Percentiles rank a stretch among this genome's conserved stretches.
Evolutionary conservation across 1,140 invertebrate species (phyloP).

Genomic region (Agrypnia vestita): DNA sequence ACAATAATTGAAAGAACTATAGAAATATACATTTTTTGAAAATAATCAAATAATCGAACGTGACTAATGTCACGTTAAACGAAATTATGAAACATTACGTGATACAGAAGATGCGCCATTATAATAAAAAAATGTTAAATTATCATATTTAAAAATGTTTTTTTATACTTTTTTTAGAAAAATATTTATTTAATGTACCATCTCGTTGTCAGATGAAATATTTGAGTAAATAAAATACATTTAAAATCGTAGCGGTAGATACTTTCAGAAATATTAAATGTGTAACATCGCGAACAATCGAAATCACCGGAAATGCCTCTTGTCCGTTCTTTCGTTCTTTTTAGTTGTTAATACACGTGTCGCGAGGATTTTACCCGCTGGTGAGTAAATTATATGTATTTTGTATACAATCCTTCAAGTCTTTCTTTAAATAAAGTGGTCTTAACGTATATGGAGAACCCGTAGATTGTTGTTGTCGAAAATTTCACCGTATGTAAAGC

Average conservation of each 20-base stretch:
- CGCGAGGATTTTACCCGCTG: constrained; percentile 73
- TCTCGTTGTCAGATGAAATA: not conserved
- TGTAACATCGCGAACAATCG: not conserved
- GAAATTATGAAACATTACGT: no score
- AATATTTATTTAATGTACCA: not conserved
- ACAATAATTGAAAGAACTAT: no score
- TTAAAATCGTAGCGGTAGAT: not conserved
- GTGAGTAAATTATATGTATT: constrained; percentile 62
- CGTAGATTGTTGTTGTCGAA: not conserved
- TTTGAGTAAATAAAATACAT: constrained; percentile 9
- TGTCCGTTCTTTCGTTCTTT: constrained; percentile 41
- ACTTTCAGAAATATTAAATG: not conserved
- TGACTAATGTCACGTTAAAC: no score
- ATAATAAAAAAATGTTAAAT: not conserved
- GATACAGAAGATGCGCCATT: no score
- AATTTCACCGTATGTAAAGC: not conserved
- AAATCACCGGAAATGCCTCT: constrained; percentile 36
- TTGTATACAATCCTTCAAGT: constrained; percentile 1
- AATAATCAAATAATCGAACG: no score
- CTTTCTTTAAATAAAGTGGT: not conserved
- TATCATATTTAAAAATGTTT: not conserved
- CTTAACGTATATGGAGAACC: not conserved
- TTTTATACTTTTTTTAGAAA: not conserved
- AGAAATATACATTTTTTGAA: no score
- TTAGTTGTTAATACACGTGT: constrained; percentile 69